Evolutionary conservation across 2,113 vertebrate species (phyloP), one percentile per base, ranked within the genome.

Genomic region (Mastomys natalensis): DNA sequence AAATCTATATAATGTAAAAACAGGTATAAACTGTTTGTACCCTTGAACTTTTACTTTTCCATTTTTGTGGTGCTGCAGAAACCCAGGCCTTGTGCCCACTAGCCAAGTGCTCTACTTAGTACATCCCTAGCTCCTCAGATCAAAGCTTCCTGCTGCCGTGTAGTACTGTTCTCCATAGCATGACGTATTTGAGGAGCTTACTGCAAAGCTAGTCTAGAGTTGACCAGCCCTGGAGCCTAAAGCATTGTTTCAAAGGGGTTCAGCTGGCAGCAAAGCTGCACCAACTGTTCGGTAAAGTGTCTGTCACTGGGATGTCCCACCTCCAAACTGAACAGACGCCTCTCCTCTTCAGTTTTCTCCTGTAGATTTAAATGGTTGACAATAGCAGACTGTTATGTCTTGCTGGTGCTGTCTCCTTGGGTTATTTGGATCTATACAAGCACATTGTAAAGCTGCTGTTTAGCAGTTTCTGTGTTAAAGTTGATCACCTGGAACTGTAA

Each of bases 401-500:
- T 94, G 80, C n/a, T 82, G 86, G 93, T 62, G 1, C 62, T 87
- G 66, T 92, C 60, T 78, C 95, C 87, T 68, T 37, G 78, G 73
- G 82, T 95, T 97, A 86, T 93, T 90, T 10, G 95, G 70, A 95
- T 62, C 48, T 68, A 66, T 45, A 37, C 1, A 93, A 90, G 60
- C 85, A 90, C 77, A 82, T 70, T 96, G 40, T 92, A 87, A 53
- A 43, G 58, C 89, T 88, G 89, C 64, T 98, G 58, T 94, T 6
- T 16, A 97, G 94, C 62, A 66, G 92, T 88, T 22, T 85, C 82
- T 88, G 53, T 87, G 9, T 95, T 96, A 95, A 34, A 24, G 91
- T 77, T 74, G 94, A 93, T 80, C 5, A 8, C 55, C 68, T 97
- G 72, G 97, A 96, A 97, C 91, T 58, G 81, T 85, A 87, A 97